Evolutionary conservation across 2,113 vertebrate species (phyloP), one percentile per base, ranked within the genome.

Genomic region (Excalfactoria chinensis): DNA sequence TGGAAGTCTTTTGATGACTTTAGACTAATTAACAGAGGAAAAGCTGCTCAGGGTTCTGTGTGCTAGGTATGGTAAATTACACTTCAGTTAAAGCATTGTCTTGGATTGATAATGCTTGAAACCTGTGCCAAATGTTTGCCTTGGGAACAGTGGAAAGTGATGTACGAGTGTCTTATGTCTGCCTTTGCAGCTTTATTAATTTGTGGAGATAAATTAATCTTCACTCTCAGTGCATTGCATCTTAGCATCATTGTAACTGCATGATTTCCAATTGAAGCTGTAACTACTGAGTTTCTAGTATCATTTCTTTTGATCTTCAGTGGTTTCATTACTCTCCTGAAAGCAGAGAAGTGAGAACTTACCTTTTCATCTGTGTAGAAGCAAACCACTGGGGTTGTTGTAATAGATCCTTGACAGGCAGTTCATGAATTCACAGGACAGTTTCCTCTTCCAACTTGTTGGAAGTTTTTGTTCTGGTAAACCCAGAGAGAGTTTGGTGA

Each of bases 321-420:
- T 6, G 6, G 6, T 72, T 91, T 85, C 9, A 35, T 91, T 93
- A 56, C 18, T 79, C 44, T 58, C n/a, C n/a, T 82, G n/a, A 58
- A 86, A 91, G n/a, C 62, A 79, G 89, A 68, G 11, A 18, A 59
- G 64, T 68, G 30, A 72, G 18, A 88, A 56, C 18, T 69, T 79
- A 37, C 4, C 73, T 90, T 63, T 43, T 86, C 43, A 77, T 2
- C 37, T 86, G 22, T 56, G 20, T 66, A 51, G 53, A 78, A 72
- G 20, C 9, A 7, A 84, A 64, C 46, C 68, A 17, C 30, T 44
- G 53, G 48, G 41, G 5, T 5, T 62, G 51, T 89, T 77, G 74
- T 17, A 78, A 34, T 78, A 55, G 25, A 46, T 91, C 37, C 86
- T 32, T 77, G 48, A 40, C 25, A n/a, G 51, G 8, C 6, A n/a